Evolutionary conservation across 2,888 invertebrate genomes (phyloP).

Genomic region (Ormyrus pomaceus): DNA sequence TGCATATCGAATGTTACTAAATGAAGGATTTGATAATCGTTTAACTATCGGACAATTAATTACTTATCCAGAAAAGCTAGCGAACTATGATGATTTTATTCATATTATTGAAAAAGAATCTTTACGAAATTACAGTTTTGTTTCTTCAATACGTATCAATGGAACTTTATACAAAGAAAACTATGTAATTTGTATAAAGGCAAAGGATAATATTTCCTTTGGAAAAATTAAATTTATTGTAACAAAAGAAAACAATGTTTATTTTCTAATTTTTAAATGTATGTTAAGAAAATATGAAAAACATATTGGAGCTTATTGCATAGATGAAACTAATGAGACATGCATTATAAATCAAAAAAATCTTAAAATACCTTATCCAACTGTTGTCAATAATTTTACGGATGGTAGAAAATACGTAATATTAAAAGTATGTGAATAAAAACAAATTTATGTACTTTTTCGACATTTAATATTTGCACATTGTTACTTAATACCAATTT

Average conservation of each 20-base stretch:
- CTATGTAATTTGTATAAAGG: conserved; percentile 5
- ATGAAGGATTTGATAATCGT: conserved; percentile 24
- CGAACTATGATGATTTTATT: no score
- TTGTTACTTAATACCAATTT: conserved; percentile 4
- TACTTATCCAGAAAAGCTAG: neutral
- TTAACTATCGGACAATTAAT: conserved; percentile 16
- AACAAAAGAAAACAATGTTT: neutral
- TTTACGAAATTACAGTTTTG: neutral
- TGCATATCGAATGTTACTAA: conserved; percentile 24
- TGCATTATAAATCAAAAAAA: conserved; percentile 11
- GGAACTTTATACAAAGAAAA: conserved; percentile 34
- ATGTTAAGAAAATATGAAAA: conserved; percentile 4
- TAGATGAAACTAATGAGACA: conserved; percentile 15
- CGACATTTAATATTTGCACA: neutral
- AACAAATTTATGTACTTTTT: neutral
- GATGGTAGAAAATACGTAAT: conserved; percentile 15
- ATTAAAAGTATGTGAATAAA: neutral
- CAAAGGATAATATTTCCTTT: conserved; percentile 3
- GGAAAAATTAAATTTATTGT: conserved; percentile 25
- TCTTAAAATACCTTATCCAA: neutral
- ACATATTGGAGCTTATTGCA: conserved; percentile 16
- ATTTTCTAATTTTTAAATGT: conserved; percentile 17
- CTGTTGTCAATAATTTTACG: conserved; percentile 23
- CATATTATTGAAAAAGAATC: neutral
- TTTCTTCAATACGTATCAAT: conserved; percentile 7